Evolutionary conservation across 2,888 invertebrate species (phyloP), one percentile per base, ranked within the genome.

Genomic region (Tachina grossa): DNA sequence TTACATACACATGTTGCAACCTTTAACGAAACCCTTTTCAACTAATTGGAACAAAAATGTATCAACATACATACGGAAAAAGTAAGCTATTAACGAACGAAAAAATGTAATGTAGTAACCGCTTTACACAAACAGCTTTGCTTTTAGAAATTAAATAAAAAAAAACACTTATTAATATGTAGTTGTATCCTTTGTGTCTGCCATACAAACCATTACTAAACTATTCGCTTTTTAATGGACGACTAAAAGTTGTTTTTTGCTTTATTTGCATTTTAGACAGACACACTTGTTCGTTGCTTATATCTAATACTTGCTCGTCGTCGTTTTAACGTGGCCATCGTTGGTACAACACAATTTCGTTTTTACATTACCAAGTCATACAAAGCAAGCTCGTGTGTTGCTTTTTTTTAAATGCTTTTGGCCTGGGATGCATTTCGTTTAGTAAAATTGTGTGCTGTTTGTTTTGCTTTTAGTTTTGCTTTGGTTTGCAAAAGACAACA

Each of bases 401-500:
- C 57, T 82, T 57, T 68, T 51, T 74, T 82, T 68, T 74, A 19
- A n/a, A 39, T 53, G 61, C 22, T 72, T 61, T 68, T 53, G 43
- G 59, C 51, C 76, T 77, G 69, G 71, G 71, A 85, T 85, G 85
- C 85, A 85, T 85, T 83, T 85, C 85, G 84, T 79, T 84, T 43
- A 63, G 51, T 75, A 22, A 63, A 75, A 72, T 47, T 47, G 63
- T 65, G 75, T 45, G 49, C 45, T 76, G 72, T 72, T 22, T 74
- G 75, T 72, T 63, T 78, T 63, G 41, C 22, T 77, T 66, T 74
- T 55, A 22, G 31, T 63, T 55, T 47, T 61, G 31, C 31, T 74
- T 68, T 61, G 74, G 61, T 82, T 88, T 89, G 91, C 89, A 89
- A 88, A 83, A 83, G 74, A 79, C 79, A 83, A 66, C 82, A 79